Conservation (phyloP, 2,113 vertebrate species). For the western clawed frog (Xenopus tropicalis) region UCB_Xtro_10.0 CM004450.2:63476501-63477000, state of each 20-base stretch:
- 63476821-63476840: slow-evolving; percentile 10
- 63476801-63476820: slow-evolving; percentile 3
- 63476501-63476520: slow-evolving; percentile 27
- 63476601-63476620: not conserved
- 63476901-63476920: not conserved
- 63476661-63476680: not conserved
- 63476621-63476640: not conserved
- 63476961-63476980: not conserved
- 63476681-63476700: too few relatives aligned
- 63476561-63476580: not conserved
- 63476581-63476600: not conserved
- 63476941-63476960: not conserved
- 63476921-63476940: not conserved
- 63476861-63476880: not conserved
- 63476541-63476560: not conserved
- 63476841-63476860: not conserved
- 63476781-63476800: not conserved
- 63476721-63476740: too few relatives aligned
- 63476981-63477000: not conserved
- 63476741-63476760: too few relatives aligned
- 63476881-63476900: too few relatives aligned
- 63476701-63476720: too few relatives aligned
- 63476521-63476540: not conserved
- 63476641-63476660: not conserved
- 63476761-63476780: not conserved